Conservation (phyloP, 2,113 vertebrate species). For the Calyptomena viridis region DNA sequence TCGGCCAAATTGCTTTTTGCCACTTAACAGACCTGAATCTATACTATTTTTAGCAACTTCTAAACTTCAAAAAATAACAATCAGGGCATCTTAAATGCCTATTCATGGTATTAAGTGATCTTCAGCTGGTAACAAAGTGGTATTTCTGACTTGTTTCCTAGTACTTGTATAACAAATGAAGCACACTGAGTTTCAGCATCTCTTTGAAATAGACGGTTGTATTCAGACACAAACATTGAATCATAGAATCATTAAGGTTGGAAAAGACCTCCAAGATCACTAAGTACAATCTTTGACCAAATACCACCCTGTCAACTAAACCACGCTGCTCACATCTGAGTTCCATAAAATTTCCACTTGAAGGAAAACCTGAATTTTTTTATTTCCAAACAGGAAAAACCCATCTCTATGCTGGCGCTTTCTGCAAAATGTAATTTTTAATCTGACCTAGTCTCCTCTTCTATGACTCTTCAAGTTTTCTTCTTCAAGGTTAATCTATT, state of each 20-base stretch:
- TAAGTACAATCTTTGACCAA: not conserved
- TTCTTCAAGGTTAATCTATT: not conserved
- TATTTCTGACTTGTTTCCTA: not conserved
- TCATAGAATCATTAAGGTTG: not conserved
- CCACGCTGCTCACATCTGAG: not conserved
- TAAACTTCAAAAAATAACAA: not conserved
- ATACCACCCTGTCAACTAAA: not conserved
- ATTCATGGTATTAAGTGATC: not conserved
- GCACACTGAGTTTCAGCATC: not conserved
- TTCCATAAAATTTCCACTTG: not conserved
- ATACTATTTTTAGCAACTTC: not conserved
- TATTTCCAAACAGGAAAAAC: not conserved
- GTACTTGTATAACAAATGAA: not conserved
- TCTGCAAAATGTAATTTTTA: not conserved
- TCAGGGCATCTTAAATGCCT: not conserved
- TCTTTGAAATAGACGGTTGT: not conserved
- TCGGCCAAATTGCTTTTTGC: not conserved
- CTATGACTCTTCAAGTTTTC: not conserved
- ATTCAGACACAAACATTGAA: not conserved
- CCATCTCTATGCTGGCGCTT: not conserved
- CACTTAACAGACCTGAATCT: not conserved
- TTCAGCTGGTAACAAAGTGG: not conserved
- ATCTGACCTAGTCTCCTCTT: not conserved
- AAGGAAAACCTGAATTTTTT: not conserved
- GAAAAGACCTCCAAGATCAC: not conserved